phyloP scores from a whole-genome alignment of 2,888 invertebrate species.

The Cephus runcator region DNA sequence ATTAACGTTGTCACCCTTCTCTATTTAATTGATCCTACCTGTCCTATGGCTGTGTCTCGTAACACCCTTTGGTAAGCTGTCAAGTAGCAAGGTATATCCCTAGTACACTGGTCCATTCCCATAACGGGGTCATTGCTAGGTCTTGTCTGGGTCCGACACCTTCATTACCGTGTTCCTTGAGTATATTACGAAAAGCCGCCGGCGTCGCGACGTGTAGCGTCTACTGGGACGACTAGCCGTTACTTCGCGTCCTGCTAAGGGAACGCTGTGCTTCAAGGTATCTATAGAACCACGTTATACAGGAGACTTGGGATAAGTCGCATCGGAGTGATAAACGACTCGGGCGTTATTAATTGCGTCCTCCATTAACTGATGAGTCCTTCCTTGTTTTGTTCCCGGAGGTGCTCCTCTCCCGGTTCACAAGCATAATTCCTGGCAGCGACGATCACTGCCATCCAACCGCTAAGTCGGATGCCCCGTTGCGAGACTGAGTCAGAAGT shows the following conservation, averaged over 20 bases:
- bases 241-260: not conserved
- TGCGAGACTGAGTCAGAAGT: not conserved
- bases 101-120: not conserved
- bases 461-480: not conserved
- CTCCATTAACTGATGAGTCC: constrained; percentile 53
- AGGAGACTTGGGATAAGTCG: constrained; percentile 40
- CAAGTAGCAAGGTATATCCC: not conserved
- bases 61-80: not conserved
- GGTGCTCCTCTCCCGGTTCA: not conserved
- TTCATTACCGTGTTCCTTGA: constrained; percentile 23
- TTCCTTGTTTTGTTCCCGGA: constrained; percentile 5
- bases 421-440: not conserved
- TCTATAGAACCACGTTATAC: not conserved
- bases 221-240: not conserved
- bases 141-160: constrained; percentile 11
- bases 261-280: not conserved
- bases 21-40: not conserved
- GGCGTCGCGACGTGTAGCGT: constrained; percentile 4
- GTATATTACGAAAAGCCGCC: constrained; percentile 35
- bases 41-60: not conserved
- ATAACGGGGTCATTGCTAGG: not conserved
- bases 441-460: not conserved
- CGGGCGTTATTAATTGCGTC: constrained; percentile 53
- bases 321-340: constrained; percentile 55
- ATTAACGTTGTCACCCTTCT: not conserved